phyloP scores from a whole-genome alignment of 2,797 vertebrate species.

The Triplophysa yarkandensis region DNA sequence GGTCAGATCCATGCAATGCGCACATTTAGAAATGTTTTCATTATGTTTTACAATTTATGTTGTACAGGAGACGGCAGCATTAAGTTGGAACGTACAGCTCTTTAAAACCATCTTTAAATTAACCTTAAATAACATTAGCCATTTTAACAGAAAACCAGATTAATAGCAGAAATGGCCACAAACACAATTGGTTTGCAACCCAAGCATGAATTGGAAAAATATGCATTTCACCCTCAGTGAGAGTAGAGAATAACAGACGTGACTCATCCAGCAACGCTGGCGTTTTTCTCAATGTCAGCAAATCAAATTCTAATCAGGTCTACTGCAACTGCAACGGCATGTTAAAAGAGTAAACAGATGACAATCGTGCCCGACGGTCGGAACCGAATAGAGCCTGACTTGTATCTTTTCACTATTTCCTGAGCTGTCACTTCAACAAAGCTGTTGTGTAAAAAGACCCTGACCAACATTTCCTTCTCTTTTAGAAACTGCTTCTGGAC shows the following conservation, averaged over 20 bases:
- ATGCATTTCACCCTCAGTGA: constrained; percentile 50
- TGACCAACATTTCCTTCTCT: constrained; percentile 26
- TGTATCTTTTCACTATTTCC: constrained; percentile 35
- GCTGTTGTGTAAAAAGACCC: neutral
- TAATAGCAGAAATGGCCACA: neutral
- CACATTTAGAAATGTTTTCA: neutral
- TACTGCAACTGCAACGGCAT: constrained; percentile 63
- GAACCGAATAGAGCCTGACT: constrained; percentile 47
- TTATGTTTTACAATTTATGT: neutral
- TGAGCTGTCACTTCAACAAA: constrained; percentile 45
- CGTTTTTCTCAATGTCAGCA: constrained; percentile 59
- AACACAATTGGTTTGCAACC: neutral
- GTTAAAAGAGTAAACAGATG: constrained; percentile 68
- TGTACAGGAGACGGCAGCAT: neutral
- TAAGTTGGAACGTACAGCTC: neutral
- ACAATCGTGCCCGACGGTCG: constrained; percentile 60
- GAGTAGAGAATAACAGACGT: constrained; percentile 41
- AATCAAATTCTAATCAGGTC: constrained; percentile 67
- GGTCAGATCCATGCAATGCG: no score
- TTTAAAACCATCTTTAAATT: neutral
- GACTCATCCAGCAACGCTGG: neutral
- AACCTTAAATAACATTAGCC: neutral
- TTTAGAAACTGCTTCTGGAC: constrained; percentile 22
- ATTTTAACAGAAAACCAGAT: neutral
- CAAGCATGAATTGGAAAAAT: neutral